A percentile compares a stretch with the other conserved stretches of the same genome.
phyloP scores from a whole-genome alignment of 2,113 vertebrate genomes.

The Mobula birostris region DNA sequence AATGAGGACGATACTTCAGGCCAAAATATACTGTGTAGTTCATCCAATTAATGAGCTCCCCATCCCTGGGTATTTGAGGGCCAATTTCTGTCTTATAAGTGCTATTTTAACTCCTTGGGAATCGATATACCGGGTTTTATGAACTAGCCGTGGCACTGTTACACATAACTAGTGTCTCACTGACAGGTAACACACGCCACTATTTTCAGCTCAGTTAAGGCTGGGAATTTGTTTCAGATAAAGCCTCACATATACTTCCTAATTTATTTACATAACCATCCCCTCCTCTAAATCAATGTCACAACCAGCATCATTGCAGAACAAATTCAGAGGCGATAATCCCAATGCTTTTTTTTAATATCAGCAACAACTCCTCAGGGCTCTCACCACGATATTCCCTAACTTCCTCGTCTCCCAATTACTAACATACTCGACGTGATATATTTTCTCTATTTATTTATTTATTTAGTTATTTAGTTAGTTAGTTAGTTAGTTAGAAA shows the following conservation, averaged over 20 bases:
- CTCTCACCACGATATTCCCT: neutral
- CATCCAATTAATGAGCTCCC: constrained; percentile 57
- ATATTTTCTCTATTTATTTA: neutral
- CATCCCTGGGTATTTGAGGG: constrained; percentile 39
- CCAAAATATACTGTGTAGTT: constrained; percentile 48
- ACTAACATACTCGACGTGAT: neutral
- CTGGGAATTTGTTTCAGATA: neutral
- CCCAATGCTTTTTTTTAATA: neutral
- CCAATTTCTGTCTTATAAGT: constrained; percentile 38
- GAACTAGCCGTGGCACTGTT: constrained; percentile 41
- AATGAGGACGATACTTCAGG: constrained; percentile 48
- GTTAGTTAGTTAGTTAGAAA: no score
- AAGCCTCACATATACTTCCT: neutral
- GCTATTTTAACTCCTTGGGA: constrained; percentile 34
- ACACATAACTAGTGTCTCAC: neutral
- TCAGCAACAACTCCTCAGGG: neutral
- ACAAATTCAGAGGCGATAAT: neutral
- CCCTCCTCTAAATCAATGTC: neutral
- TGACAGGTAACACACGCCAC: neutral
- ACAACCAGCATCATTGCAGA: neutral
- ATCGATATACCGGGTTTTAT: constrained; percentile 44
- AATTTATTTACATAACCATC: neutral
- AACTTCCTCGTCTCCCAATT: neutral
- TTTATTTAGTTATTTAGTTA: no score
- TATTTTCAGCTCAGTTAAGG: neutral